Evolutionary conservation across 2,888 invertebrate species (phyloP).

Genomic region (Hirtodrosophila histrioides): DNA sequence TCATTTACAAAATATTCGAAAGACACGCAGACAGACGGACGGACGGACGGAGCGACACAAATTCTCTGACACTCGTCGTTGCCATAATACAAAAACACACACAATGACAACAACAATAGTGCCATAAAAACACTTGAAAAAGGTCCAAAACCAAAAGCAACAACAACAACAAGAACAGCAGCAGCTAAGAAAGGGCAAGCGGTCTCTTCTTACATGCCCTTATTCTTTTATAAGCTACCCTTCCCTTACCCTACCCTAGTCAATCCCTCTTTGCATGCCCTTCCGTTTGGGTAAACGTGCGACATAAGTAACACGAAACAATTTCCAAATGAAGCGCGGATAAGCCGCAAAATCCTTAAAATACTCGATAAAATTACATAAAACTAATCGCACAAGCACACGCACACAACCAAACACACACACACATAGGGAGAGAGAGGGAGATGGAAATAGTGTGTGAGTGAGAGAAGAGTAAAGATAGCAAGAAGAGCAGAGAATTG

Average conservation of each 20-base stretch:
- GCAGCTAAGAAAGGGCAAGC: constrained; percentile 42
- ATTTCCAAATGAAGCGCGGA: constrained; percentile 79
- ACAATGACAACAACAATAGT: constrained; percentile 52
- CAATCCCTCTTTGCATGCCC: constrained; percentile 10
- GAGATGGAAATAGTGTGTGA: constrained; percentile 2
- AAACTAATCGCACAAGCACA: constrained; percentile 82
- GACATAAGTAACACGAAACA: constrained; percentile 79
- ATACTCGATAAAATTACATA: constrained; percentile 83
- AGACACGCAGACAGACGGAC: constrained; percentile 18
- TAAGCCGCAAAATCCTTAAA: constrained; percentile 82
- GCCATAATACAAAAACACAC: constrained; percentile 55
- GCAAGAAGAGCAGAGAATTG: constrained; percentile 38
- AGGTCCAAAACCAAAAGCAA: constrained; percentile 10
- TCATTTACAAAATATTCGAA: constrained; percentile 59
- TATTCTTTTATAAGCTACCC: constrained; percentile 22
- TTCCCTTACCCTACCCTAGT: constrained; percentile 4
- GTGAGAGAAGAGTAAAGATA: constrained; percentile 12
- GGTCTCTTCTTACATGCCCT: constrained; percentile 53
- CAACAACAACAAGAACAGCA: constrained; percentile 32
- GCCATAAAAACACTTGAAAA: constrained; percentile 68
- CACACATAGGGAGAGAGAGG: neutral
- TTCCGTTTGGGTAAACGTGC: constrained; percentile 47
- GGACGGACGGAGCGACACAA: constrained; percentile 20
- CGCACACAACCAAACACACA: constrained; percentile 36
- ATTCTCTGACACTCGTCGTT: constrained; percentile 50